Conservation (phyloP, 2,113 vertebrate species). For the Colistium nudipinnis region DNA sequence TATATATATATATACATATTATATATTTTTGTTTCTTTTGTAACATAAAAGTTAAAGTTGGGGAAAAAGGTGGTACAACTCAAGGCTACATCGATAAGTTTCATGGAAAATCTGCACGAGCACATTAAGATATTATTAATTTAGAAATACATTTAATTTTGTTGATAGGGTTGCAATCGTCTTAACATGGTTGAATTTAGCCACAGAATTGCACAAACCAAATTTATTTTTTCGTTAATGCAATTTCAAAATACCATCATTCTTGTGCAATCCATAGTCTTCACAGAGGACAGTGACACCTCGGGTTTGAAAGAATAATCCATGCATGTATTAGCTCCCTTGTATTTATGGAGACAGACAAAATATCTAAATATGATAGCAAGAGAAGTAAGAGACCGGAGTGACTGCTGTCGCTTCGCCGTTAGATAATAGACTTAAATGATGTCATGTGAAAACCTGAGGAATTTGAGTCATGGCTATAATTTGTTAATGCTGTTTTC, state of each 20-base stretch:
- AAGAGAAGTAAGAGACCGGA: slow-evolving; percentile 36
- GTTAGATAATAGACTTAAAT: slow-evolving; percentile 78
- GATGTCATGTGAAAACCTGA: slow-evolving; percentile 83
- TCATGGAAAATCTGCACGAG: background rate
- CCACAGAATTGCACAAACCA: slow-evolving; percentile 1
- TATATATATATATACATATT: no score
- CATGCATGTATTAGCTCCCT: slow-evolving; percentile 32
- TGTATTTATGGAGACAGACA: slow-evolving; percentile 51
- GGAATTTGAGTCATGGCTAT: slow-evolving; percentile 81
- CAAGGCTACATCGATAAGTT: slow-evolving; percentile 6
- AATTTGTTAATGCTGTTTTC: slow-evolving; percentile 85
- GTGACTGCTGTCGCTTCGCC: slow-evolving; percentile 54
- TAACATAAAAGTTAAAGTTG: background rate
- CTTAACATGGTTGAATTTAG: background rate
- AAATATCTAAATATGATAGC: slow-evolving; percentile 50
- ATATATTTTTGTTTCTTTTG: slow-evolving; percentile 46
- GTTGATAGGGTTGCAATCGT: background rate
- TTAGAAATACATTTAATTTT: slow-evolving; percentile 7
- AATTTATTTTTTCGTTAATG: background rate
- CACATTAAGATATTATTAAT: background rate
- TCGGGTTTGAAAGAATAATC: slow-evolving; percentile 36
- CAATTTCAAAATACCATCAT: background rate
- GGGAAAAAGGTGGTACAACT: background rate
- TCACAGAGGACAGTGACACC: slow-evolving; percentile 25
- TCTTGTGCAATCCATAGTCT: slow-evolving; percentile 15